These are phyloP conservation scores for Syngnathoides biaculeatus DNA, from an alignment of 2,113 vertebrate species.

Conservation along the genomic window DNA sequence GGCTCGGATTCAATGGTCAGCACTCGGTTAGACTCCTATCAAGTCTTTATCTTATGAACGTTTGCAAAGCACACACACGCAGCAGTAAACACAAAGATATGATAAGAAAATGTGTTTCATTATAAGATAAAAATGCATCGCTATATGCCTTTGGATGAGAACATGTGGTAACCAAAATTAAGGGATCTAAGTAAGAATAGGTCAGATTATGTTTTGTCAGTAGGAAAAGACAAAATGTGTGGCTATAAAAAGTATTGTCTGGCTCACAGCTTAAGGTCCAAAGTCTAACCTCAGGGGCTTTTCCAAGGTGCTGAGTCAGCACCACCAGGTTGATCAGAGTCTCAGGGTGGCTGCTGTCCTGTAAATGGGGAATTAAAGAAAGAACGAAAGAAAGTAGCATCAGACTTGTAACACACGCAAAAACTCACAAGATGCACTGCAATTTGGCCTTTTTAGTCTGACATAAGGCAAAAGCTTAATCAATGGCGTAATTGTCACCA, in stretches of 20 bases:
- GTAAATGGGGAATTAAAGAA: conserved; percentile 9
- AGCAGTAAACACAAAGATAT: conserved; percentile 29
- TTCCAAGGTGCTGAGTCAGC: conserved; percentile 90
- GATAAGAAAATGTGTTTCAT: conserved; percentile 7
- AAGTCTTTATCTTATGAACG: conserved; percentile 57
- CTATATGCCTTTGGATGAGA: not conserved
- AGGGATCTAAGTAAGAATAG: not conserved
- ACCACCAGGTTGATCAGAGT: conserved; percentile 91
- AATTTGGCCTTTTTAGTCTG: not conserved
- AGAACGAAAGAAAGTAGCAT: not conserved
- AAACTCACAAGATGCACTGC: not conserved
- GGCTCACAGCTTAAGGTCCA: conserved; percentile 27
- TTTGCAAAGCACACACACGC: conserved; percentile 12
- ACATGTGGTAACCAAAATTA: not conserved
- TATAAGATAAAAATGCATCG: not conserved
- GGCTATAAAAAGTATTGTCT: not conserved
- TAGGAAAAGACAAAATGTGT: conserved; percentile 3
- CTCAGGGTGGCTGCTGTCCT: conserved; percentile 95
- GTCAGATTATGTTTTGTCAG: not conserved
- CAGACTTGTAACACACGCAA: not conserved
- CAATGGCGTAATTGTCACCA: conserved; percentile 13
- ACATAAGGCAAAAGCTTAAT: conserved; percentile 15
- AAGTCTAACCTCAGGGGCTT: conserved; percentile 86
- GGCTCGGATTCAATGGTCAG: conserved; percentile 21
- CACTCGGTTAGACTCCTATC: conserved; percentile 27